phyloP scores from a whole-genome alignment of 2,888 invertebrate genomes.

The Plemyria rubiginata region DNA sequence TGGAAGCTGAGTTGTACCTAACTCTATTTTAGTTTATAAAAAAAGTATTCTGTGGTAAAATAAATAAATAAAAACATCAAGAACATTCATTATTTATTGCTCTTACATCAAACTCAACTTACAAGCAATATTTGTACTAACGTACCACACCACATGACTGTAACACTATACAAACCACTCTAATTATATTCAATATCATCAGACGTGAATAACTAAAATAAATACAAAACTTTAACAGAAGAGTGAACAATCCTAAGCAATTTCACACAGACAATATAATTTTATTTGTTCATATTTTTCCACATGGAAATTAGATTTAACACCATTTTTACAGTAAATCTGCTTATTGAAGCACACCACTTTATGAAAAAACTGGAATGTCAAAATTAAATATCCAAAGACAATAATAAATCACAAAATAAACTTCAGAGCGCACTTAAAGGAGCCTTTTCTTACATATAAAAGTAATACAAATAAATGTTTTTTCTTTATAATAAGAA shows the following conservation, averaged over 20 bases:
- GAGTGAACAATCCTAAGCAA: slow-evolving; percentile 40
- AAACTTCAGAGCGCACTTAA: slow-evolving; percentile 4
- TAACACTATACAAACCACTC: slow-evolving; percentile 45
- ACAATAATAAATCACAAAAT: neutral
- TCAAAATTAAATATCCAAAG: slow-evolving; percentile 16
- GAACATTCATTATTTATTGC: slow-evolving; percentile 81
- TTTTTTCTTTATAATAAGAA: neutral
- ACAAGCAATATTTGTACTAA: slow-evolving; percentile 80
- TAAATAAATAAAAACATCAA: slow-evolving; percentile 45
- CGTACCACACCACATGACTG: slow-evolving; percentile 73
- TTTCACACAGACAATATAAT: slow-evolving; percentile 21
- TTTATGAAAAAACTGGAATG: slow-evolving; percentile 22
- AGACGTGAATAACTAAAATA: slow-evolving; percentile 44
- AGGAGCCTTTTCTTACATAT: slow-evolving; percentile 13
- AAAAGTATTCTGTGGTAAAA: too few species aligned
- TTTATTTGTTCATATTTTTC: neutral
- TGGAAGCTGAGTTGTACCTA: too few species aligned
- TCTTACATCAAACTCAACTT: slow-evolving; percentile 73
- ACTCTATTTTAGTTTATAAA: too few species aligned
- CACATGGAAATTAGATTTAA: neutral
- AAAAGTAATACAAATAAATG: neutral
- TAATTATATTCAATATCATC: slow-evolving; percentile 48
- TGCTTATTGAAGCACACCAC: neutral
- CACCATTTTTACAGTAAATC: neutral
- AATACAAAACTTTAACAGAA: slow-evolving; percentile 49